Evolutionary conservation across 2,113 vertebrate genomes (phyloP), one percentile per base, ranked within the genome.

Genomic region (Ramphastos sulfuratus): DNA sequence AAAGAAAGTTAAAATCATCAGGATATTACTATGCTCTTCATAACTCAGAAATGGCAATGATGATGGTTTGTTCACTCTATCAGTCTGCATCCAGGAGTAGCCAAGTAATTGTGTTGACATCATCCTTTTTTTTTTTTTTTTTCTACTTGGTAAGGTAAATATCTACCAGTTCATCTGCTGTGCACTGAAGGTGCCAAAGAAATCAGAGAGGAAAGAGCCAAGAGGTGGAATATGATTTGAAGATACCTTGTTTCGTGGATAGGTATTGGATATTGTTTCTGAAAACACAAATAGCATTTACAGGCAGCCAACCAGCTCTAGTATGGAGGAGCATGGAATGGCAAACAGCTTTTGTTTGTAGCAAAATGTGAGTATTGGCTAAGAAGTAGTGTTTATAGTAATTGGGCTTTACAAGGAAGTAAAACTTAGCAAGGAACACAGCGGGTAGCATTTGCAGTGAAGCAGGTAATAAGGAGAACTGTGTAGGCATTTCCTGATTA

Each of bases 401-500:
- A 86, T 67, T 77, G 82, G 89, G 89, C 46, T 69, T 85, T 77
- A 87, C 64, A 73, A 85, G 91, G 92, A 94, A 92, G 82, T 63
- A 83, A 66, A 92, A 87, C 60, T 87, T 85, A 23, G 15, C 56
- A 61, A 67, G 72, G 84, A 91, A 77, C 78, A 64, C 87, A 52
- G 78, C 17, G 61, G 91, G 76, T 80, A 84, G 70, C 61, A 55
- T 85, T 92, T 87, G 64, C 76, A 85, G 78, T 71, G 94, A 89
- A 86, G 70, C 19, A 89, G 92, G 86, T 92, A 85, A 89, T 94
- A 69, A 69, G 67, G 71, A 81, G 85, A 77, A 74, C 66, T 67
- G 74, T 74, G 74, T 56, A 67, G 79, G 87, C 87, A 84, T 90
- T 91, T 92, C 92, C 91, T 94, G 95, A 94, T 94, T 77, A 94